These are phyloP conservation scores for Hirtodrosophila duncani DNA, from an alignment of 2,888 invertebrate species.

Conservation along the genomic window DNA sequence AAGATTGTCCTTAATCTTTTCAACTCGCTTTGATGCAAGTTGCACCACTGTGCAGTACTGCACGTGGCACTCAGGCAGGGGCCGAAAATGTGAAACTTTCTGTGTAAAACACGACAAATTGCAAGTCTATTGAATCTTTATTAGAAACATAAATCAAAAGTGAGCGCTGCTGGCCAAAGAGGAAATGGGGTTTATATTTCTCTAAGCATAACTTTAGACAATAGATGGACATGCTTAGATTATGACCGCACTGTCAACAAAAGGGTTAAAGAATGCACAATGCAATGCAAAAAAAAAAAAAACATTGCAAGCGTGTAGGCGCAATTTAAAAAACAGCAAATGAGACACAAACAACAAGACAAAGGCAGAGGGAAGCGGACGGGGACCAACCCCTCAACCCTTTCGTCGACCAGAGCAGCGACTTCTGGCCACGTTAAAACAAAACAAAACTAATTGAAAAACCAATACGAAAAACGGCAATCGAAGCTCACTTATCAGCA, in stretches of 20 bases:
- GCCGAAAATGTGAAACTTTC: slow-evolving; percentile 13
- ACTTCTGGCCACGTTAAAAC: no score
- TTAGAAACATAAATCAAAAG: slow-evolving; percentile 70
- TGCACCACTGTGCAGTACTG: slow-evolving; percentile 15
- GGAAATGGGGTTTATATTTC: slow-evolving; percentile 32
- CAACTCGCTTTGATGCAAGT: not conserved
- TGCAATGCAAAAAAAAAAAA: no score
- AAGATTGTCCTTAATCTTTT: not conserved
- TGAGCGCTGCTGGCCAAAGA: slow-evolving; percentile 21
- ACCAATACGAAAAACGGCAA: slow-evolving; percentile 50
- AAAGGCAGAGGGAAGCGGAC: not conserved
- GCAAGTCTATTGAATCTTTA: slow-evolving; percentile 72
- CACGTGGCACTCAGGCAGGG: slow-evolving; percentile 46
- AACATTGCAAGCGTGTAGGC: no score
- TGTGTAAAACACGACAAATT: slow-evolving; percentile 62
- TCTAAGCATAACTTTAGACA: no score
- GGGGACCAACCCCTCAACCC: not conserved
- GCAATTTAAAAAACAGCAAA: no score
- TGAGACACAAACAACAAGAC: no score
- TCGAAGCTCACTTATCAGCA: slow-evolving; percentile 49
- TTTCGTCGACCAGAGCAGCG: not conserved
- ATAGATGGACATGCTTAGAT: slow-evolving; percentile 22
- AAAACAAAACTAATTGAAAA: slow-evolving; percentile 59
- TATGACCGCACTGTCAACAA: no score
- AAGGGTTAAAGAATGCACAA: no score